These are phyloP conservation scores for Nomada goodeniana DNA, from an alignment of 2,888 invertebrate species.

Conservation along the genomic window DNA sequence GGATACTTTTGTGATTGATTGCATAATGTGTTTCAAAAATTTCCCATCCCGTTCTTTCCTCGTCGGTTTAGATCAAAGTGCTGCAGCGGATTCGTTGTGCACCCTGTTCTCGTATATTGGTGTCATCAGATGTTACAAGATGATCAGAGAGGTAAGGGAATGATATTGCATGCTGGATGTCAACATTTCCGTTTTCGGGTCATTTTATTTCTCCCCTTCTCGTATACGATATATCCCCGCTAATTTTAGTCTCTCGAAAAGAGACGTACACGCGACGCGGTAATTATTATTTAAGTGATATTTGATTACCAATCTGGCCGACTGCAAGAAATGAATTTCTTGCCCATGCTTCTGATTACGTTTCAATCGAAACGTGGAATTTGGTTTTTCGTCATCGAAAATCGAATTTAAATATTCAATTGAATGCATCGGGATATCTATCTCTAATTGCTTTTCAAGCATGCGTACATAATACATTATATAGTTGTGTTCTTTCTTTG, in stretches of 20 bases:
- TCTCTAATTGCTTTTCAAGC: too few species aligned
- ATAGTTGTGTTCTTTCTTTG: too few species aligned
- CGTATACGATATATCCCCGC: not conserved
- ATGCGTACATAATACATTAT: too few species aligned
- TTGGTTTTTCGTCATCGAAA: not conserved
- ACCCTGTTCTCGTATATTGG: conserved; percentile 84
- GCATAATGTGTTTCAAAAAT: not conserved
- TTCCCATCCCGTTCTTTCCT: not conserved
- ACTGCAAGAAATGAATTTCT: not conserved
- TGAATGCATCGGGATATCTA: too few species aligned
- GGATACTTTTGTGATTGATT: too few species aligned
- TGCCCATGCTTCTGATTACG: not conserved
- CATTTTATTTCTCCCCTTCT: not conserved
- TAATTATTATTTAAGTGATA: conserved; percentile 8
- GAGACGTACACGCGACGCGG: not conserved
- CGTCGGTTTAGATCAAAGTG: conserved; percentile 86
- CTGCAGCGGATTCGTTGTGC: conserved; percentile 86
- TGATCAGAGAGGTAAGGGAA: conserved; percentile 86
- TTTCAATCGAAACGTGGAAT: not conserved
- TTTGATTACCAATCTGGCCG: not conserved
- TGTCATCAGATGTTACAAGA: conserved; percentile 87
- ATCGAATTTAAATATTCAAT: too few species aligned
- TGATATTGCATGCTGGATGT: conserved; percentile 18
- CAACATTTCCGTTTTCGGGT: not conserved
- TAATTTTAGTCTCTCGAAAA: not conserved